Conservation (phyloP, 2,113 vertebrate genomes). For the Cottus gobio region DNA sequence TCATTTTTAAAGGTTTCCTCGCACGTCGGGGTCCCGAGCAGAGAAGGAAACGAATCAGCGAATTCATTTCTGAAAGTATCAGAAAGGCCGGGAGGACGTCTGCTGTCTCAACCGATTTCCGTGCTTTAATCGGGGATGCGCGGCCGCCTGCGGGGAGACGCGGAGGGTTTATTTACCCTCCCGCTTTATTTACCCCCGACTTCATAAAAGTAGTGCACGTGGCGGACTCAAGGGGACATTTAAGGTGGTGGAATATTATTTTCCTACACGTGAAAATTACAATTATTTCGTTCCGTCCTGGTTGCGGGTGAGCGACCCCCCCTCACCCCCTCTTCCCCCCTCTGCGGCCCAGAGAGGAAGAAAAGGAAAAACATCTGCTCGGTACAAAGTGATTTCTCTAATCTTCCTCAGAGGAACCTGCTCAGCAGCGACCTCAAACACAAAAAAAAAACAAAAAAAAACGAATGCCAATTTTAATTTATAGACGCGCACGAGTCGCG, state of each 20-base stretch:
- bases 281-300: neutral
- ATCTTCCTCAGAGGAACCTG: conserved; percentile 73
- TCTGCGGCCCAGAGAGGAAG: conserved; percentile 31
- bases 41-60: conserved; percentile 70
- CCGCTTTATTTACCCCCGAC: conserved; percentile 1
- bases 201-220: neutral
- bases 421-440: conserved; percentile 62
- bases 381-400: conserved; percentile 72
- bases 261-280: neutral
- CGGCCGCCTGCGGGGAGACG: conserved; percentile 61
- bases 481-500: conserved; percentile 64
- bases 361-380: conserved; percentile 57
- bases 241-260: neutral
- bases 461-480: conserved; percentile 72
- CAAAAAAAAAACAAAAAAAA: neutral
- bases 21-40: no score
- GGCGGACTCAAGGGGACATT: neutral
- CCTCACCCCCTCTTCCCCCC: no score
- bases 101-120: conserved; percentile 81
- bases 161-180: no score
- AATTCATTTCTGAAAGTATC: conserved; percentile 74
- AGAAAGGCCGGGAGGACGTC: conserved; percentile 75
- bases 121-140: conserved; percentile 65
- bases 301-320: conserved; percentile 37
- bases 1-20: neutral